These are phyloP conservation scores for Cacoxenus indagator DNA, from an alignment of 2,888 invertebrate species.

Conservation along the genomic window DNA sequence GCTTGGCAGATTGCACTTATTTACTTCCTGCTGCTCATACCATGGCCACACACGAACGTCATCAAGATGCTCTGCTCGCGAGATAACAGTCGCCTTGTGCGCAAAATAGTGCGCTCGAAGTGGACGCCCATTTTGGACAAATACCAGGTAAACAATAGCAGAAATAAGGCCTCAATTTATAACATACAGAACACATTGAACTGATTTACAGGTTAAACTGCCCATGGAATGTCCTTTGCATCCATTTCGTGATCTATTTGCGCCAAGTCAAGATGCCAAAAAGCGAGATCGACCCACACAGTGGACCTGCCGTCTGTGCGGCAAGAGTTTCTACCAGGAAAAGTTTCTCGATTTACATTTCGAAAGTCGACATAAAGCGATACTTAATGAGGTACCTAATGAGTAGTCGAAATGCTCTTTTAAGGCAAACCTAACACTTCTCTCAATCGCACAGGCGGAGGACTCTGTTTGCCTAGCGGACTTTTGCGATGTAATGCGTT, in stretches of 20 bases:
- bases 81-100: slow-evolving; percentile 89
- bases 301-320: slow-evolving; percentile 92
- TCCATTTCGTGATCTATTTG: slow-evolving; percentile 87
- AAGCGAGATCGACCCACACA: slow-evolving; percentile 87
- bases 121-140: slow-evolving; percentile 91
- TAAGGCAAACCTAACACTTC: not conserved
- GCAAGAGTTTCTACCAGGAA: slow-evolving; percentile 92
- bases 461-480: slow-evolving; percentile 94
- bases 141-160: slow-evolving; percentile 74
- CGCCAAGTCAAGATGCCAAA: slow-evolving; percentile 88
- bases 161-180: not conserved
- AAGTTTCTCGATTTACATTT: slow-evolving; percentile 89
- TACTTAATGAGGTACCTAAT: slow-evolving; percentile 82
- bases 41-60: slow-evolving; percentile 89
- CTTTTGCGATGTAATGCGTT: slow-evolving; percentile 96
- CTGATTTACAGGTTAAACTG: slow-evolving; percentile 76
- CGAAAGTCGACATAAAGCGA: slow-evolving; percentile 87
- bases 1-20: slow-evolving; percentile 86
- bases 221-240: slow-evolving; percentile 93
- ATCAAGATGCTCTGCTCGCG: slow-evolving; percentile 90
- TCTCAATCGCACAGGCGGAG: slow-evolving; percentile 89
- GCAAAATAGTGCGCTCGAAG: slow-evolving; percentile 90
- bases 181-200: not conserved
- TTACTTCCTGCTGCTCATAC: slow-evolving; percentile 85
- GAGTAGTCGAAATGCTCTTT: not conserved